These are phyloP conservation scores for Coranthus polyacanthus DNA, from an alignment of 2,797 vertebrate genomes.

Conservation along the genomic window DNA sequence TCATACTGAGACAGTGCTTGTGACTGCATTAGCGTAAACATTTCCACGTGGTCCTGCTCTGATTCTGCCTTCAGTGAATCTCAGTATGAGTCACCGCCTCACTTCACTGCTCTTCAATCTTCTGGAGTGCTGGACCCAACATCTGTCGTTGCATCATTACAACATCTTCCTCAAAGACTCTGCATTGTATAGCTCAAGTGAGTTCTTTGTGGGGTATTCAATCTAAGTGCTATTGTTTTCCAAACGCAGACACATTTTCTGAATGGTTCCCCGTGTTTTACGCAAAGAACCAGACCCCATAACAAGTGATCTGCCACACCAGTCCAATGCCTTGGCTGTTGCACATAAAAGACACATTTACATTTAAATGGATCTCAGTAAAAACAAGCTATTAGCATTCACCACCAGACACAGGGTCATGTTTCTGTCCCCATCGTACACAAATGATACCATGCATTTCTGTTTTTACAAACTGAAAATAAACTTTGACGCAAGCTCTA, in stretches of 20 bases:
- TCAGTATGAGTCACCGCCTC: constrained; percentile 27
- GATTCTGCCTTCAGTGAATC: constrained; percentile 7
- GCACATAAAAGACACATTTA: constrained; percentile 61
- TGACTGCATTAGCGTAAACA: not conserved
- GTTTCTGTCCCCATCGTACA: constrained; percentile 34
- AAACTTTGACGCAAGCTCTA: not conserved
- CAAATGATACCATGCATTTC: not conserved
- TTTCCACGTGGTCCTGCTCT: not conserved
- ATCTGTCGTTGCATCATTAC: constrained; percentile 43
- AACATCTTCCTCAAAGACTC: constrained; percentile 24
- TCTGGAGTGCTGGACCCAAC: constrained; percentile 31
- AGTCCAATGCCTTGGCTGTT: constrained; percentile 12
- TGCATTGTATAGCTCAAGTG: constrained; percentile 14
- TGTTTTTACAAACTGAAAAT: constrained; percentile 12
- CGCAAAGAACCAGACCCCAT: constrained; percentile 25
- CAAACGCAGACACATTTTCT: constrained; percentile 26
- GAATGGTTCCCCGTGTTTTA: constrained; percentile 39
- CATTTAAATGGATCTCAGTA: constrained; percentile 75
- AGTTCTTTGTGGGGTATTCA: constrained; percentile 24
- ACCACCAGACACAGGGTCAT: constrained; percentile 42
- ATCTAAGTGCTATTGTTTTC: constrained; percentile 23
- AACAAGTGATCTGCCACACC: constrained; percentile 40
- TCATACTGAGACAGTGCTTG: not conserved
- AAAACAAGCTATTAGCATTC: constrained; percentile 65
- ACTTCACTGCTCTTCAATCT: constrained; percentile 16